Evolutionary conservation across 2,888 invertebrate genomes (phyloP), one percentile per base, ranked within the genome.

Genomic region (Poecilus cupreus): DNA sequence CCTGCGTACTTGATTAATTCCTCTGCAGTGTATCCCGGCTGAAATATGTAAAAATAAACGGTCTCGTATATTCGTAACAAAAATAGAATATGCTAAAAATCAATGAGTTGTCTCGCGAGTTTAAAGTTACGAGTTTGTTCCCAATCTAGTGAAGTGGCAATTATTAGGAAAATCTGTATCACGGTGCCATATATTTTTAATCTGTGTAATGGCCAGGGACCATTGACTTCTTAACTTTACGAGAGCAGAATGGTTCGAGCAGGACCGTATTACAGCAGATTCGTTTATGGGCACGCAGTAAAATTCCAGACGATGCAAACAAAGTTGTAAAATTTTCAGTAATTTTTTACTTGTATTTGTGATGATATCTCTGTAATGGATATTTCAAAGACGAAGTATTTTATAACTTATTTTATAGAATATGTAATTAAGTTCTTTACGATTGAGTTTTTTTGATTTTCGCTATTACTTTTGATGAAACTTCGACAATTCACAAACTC

Each of bases 131-230:
- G 64, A 68, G 64, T 68, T 68, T 57, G 49, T 46, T 78, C 78
- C 10, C 78, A 78, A 78, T 78, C 49, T 78, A 49, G 79, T 79
- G 68, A 83, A 84, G 84, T 84, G 84, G 83, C 83, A 82, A 84
- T 84, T 83, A 84, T 79, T 78, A 54, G 76, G 79, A 83, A 85
- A 85, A 85, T 85, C 85, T 84, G 84, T 83, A 83, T 80, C 82
- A 75, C 82, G 80, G 82, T 82, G 72, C 54, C 26, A 80, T 80
- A 80, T 81, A 82, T 85, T 84, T 85, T 85, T 85, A 85, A 85
- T 85, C 84, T 83, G 82, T 83, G 82, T 84, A 85, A 85, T 85
- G 85, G 85, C 82, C 24, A 18, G 10, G 37, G 64, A 80, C 72
- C 79, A 64, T 76, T 82, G 82, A 80, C 82, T 75, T 76, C 80